Conservation (phyloP, 2,113 vertebrate genomes). For the Aramus guarauna region DNA sequence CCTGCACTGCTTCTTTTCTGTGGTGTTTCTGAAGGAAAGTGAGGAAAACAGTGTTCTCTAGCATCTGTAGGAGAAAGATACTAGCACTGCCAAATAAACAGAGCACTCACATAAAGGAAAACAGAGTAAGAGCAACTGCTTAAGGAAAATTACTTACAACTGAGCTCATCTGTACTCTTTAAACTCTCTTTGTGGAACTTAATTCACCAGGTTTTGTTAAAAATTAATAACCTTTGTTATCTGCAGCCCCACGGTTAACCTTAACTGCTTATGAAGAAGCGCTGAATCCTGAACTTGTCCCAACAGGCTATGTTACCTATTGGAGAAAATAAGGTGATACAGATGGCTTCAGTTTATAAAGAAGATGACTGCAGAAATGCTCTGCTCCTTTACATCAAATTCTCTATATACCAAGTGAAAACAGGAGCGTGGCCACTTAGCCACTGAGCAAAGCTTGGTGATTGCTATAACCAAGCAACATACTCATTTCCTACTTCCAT, state of each 20-base stretch:
- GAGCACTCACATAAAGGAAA: not conserved
- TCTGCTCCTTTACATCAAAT: not conserved
- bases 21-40: not conserved
- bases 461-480: not conserved
- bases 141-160: not conserved
- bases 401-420: not conserved
- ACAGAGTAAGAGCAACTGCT: not conserved
- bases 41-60: not conserved
- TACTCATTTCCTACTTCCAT: not conserved
- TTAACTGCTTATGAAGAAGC: not conserved
- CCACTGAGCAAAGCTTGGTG: not conserved
- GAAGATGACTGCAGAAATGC: not conserved
- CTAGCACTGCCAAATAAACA: not conserved
- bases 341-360: not conserved
- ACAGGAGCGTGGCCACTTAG: not conserved
- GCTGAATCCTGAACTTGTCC: not conserved
- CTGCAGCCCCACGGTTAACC: not conserved
- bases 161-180: not conserved
- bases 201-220: not conserved
- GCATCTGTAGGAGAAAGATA: not conserved
- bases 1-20: not conserved
- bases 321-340: not conserved
- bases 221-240: not conserved
- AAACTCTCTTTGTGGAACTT: not conserved
- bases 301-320: not conserved